Base-by-base conservation (phyloP, 2,888 invertebrate species). In the Dryomyza anilis region DNA sequence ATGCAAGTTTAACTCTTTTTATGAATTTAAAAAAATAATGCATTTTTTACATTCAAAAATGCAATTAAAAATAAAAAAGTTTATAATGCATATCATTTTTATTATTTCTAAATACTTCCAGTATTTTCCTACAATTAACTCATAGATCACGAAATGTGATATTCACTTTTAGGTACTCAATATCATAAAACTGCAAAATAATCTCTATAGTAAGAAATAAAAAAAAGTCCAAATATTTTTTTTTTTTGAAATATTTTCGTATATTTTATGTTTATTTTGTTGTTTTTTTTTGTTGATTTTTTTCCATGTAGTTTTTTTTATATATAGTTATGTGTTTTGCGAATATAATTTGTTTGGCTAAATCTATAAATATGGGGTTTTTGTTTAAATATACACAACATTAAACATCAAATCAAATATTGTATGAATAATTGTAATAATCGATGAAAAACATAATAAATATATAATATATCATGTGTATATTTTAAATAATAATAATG, bases 271-370 rank as follows among this genome's bases (percentile, higher is more conserved):
- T 58, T 39, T 48, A 50, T 68, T 67, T 62, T 62, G 68, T 70
- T 71, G 64, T 68, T 65, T 63, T 57, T 64, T 59, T 57, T 63
- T 66, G 62, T 53, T 66, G n/a, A n/a, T n/a, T n/a, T n/a, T n/a
- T n/a, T n/a, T n/a, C n/a, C n/a, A n/a, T n/a, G n/a, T n/a, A n/a
- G n/a, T n/a, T n/a, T 14, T 39, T 39, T 25, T 50, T 23, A 14
- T 50, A 21, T 50, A 50, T 25, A 50, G 16, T 14, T 50, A 19
- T 50, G 16, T 4, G 21, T 46, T 50, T 39, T 12, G 39, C 12
- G 12, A 4, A 50, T 23, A 50, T 50, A 50, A 23, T 50, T 50
- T 50, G 25, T 50, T 50, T 50, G 12, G 14, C 50, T 50, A 50
- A 50, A 50, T 23, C 50, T 50, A 50, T 50, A 21, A 50, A 25